Percentiles rank a stretch among this genome's conserved stretches.
phyloP scores from a whole-genome alignment of 2,888 invertebrate species.

The Pristionchus exspectatus region DNA sequence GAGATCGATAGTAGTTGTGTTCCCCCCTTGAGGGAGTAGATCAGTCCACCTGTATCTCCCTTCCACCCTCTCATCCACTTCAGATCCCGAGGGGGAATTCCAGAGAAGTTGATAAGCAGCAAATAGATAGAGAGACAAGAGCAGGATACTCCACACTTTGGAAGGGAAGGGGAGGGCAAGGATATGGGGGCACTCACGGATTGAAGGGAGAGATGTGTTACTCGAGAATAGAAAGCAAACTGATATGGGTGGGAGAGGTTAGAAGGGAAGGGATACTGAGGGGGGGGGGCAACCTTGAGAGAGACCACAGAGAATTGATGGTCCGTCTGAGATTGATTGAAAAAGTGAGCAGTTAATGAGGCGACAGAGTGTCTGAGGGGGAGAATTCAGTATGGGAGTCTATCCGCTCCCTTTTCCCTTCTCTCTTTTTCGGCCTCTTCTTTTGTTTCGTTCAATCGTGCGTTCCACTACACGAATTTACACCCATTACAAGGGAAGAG shows the following conservation, averaged over 20 bases:
- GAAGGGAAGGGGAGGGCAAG: background rate
- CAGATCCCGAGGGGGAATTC: constrained; percentile 42
- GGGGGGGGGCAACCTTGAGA: background rate
- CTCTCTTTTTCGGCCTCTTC: constrained; percentile 12
- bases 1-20: background rate
- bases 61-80: constrained; percentile 15
- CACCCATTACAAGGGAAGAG: constrained; percentile 46
- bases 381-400: background rate
- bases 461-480: constrained; percentile 45
- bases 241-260: constrained; percentile 45
- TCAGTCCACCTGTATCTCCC: constrained; percentile 31
- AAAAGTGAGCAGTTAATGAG: constrained; percentile 25
- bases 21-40: constrained; percentile 12
- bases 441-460: constrained; percentile 12
- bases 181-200: background rate
- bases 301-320: background rate
- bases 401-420: background rate
- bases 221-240: constrained; percentile 48
- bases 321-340: background rate
- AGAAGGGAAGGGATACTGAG: background rate
- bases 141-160: constrained; percentile 41
- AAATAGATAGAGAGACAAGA: constrained; percentile 34
- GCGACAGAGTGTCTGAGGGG: background rate
- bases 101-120: constrained; percentile 35
- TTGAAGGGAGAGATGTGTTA: constrained; percentile 36